phyloP scores from a whole-genome alignment of 2,113 vertebrate genomes.

The Synchiropus splendidus region DNA sequence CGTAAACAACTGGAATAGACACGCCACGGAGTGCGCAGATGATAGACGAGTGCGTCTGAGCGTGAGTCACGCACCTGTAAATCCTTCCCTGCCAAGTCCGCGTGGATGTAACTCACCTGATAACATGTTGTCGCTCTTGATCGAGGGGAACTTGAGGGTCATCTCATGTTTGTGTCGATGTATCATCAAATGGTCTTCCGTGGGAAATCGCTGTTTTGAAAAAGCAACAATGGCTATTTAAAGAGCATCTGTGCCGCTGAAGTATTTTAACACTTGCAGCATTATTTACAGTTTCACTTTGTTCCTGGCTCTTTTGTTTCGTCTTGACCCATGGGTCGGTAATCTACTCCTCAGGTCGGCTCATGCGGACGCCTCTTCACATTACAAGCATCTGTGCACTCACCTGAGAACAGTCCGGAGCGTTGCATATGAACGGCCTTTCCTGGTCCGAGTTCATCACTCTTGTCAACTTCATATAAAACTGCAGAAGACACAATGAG shows the following conservation, averaged over 20 bases:
- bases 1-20: constrained; percentile 42
- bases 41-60: constrained; percentile 29
- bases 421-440: constrained; percentile 93
- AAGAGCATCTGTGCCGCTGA: neutral
- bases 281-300: constrained; percentile 21
- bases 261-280: constrained; percentile 4
- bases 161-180: constrained; percentile 99
- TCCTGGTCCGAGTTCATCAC: constrained; percentile 99
- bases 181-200: constrained; percentile 99
- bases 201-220: constrained; percentile 84
- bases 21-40: constrained; percentile 26
- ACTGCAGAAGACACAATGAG: constrained; percentile 56
- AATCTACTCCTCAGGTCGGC: constrained; percentile 15
- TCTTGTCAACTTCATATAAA: constrained; percentile 95
- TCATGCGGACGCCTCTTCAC: constrained; percentile 25
- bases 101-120: constrained; percentile 78
- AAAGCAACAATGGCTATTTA: constrained; percentile 4
- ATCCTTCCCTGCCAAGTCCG: constrained; percentile 10
- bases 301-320: constrained; percentile 20
- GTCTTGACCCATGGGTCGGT: constrained; percentile 7
- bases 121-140: constrained; percentile 98
- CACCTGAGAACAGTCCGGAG: constrained; percentile 98
- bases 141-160: constrained; percentile 98
- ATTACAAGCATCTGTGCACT: constrained; percentile 56
- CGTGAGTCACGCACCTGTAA: constrained; percentile 44